Evolutionary conservation across 2,797 vertebrate species (phyloP), one percentile per base, ranked within the genome.

Genomic region (Champsocephalus esox): DNA sequence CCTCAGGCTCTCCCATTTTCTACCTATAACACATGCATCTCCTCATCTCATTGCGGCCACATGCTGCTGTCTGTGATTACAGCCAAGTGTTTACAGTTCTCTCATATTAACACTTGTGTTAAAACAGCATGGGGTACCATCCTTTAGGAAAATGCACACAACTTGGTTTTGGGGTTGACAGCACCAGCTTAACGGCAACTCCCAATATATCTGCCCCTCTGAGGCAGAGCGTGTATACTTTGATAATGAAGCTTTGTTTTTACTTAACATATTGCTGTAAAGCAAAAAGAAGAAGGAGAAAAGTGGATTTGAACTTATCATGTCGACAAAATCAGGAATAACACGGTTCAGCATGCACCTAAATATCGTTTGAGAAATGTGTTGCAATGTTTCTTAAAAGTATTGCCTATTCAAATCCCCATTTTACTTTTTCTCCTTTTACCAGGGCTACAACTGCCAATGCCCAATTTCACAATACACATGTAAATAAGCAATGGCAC

Each of bases 41-140:
- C 82, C 78, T 87, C 78, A 70, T 86, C 68, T 74, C 56, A 17
- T 68, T 80, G 83, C 24, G 52, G 78, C 87, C 81, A 70, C 86
- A 83, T 80, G 90, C 82, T 81, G 80, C 12, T 77, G 75, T 73
- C 80, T 88, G 82, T 73, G 85, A 92, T 92, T 92, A 77, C 84
- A 87, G 83, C 79, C 55, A 66, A 73, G 92, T 91, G 92, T 95
- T 95, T 94, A 95, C 91, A 85, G 83, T 90, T 87, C 79, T 86
- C 85, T 65, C 92, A 89, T 92, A 93, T 95, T 94, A 94, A 93
- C 93, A 90, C 92, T 81, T 56, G 80, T 87, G 84, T 95, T 92
- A 93, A 68, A 94, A 93, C 92, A 91, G 90, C 89, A 90, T 90
- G 92, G 88, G 91, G 92, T 89, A 79, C 80, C 78, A 81, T 79